Conservation (phyloP, 2,113 vertebrate species). For the Arenaria interpres region DNA sequence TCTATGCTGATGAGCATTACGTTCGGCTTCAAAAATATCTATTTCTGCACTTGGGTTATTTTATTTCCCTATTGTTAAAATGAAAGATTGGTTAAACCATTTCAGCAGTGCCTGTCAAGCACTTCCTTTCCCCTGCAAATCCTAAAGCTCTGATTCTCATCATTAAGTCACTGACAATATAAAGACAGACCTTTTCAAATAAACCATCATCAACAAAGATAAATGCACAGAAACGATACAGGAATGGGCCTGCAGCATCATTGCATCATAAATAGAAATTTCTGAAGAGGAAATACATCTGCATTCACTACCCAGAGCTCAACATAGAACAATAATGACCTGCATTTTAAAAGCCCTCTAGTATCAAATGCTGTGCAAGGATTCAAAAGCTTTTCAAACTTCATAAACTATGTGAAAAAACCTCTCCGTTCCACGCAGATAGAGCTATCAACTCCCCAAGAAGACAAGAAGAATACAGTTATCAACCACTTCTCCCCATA, state of each 20-base stretch:
- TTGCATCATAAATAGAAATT: slow-evolving; percentile 10
- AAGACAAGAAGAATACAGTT: not conserved
- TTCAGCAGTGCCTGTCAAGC: slow-evolving; percentile 4
- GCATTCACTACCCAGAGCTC: not conserved
- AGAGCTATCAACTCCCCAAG: not conserved
- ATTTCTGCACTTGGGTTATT: slow-evolving; percentile 41
- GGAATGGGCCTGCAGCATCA: slow-evolving; percentile 20
- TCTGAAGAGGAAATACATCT: slow-evolving; percentile 16
- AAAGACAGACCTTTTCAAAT: slow-evolving; percentile 31
- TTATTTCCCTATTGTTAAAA: slow-evolving; percentile 52
- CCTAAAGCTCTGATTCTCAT: slow-evolving; percentile 46
- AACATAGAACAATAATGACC: not conserved
- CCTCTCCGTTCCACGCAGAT: not conserved
- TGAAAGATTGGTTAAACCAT: slow-evolving; percentile 42
- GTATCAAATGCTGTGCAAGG: not conserved
- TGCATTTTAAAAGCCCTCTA: not conserved
- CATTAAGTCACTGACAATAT: slow-evolving; percentile 47
- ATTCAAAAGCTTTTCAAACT: not conserved
- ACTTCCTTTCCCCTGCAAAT: slow-evolving; percentile 33
- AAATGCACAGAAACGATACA: slow-evolving; percentile 15
- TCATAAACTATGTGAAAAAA: not conserved
- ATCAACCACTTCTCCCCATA: not conserved
- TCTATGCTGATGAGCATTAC: slow-evolving; percentile 44
- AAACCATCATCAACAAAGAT: slow-evolving; percentile 33
- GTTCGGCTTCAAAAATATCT: slow-evolving; percentile 32